These are phyloP conservation scores for Cheilosia soror DNA, from an alignment of 2,888 invertebrate genomes.

Conservation along the genomic window DNA sequence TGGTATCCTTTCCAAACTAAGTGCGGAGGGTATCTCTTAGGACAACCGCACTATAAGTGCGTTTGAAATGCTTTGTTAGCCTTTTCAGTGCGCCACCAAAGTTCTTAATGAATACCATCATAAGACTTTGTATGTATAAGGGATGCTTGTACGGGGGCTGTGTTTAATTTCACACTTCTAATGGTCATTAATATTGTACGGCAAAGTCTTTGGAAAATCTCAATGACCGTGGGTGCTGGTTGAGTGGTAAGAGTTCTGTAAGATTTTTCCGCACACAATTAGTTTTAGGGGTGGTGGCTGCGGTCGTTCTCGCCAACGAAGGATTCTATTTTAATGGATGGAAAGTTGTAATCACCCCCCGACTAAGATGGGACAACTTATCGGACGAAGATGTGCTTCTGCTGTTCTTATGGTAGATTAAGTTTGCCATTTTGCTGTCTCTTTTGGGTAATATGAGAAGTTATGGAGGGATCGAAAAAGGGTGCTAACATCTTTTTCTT, in stretches of 20 bases:
- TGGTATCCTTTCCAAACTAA: neutral
- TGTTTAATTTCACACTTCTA: conserved; percentile 68
- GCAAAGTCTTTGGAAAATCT: conserved; percentile 54
- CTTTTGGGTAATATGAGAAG: conserved; percentile 52
- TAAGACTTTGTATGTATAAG: conserved; percentile 26
- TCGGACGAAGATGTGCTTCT: conserved; percentile 7
- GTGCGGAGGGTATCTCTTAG: neutral
- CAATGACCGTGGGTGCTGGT: conserved; percentile 6
- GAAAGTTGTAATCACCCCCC: conserved; percentile 54
- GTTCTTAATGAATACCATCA: conserved; percentile 54
- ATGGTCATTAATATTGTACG: conserved; percentile 66
- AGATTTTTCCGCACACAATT: conserved; percentile 39
- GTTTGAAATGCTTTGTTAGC: conserved; percentile 53
- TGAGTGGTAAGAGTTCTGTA: neutral
- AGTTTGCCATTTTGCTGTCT: conserved; percentile 52
- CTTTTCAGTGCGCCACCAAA: conserved; percentile 42
- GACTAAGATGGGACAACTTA: conserved; percentile 27
- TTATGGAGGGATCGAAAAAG: conserved; percentile 50
- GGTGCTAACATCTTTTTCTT: conserved; percentile 36
- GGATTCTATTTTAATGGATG: conserved; percentile 53
- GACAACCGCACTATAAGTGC: conserved; percentile 34
- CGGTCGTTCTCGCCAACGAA: neutral
- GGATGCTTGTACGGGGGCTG: conserved; percentile 23
- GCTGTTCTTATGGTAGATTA: conserved; percentile 44
- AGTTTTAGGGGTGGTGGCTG: conserved; percentile 30